Evolutionary conservation across 2,797 vertebrate species (phyloP).

Genomic region (Microctenopoma steveboyesi): DNA sequence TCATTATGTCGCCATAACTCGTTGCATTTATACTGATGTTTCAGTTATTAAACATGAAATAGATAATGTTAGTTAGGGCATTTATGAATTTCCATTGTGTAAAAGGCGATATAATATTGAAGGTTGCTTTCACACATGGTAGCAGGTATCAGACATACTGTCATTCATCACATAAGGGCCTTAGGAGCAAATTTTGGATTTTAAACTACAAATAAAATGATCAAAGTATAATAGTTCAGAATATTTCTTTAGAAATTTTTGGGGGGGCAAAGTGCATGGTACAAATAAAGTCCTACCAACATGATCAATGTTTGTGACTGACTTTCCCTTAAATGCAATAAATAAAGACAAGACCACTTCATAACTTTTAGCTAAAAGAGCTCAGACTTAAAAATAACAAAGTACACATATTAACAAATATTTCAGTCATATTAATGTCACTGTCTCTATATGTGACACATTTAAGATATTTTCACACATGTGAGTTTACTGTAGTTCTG

Average conservation of each 20-base stretch:
- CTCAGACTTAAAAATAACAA: neutral
- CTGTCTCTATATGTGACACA: neutral
- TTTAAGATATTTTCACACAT: neutral
- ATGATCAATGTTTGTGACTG: neutral
- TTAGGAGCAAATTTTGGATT: neutral
- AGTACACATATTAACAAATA: neutral
- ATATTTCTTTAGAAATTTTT: neutral
- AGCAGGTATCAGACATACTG: neutral
- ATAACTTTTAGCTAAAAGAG: no score
- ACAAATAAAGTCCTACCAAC: neutral
- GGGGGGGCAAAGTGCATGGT: neutral
- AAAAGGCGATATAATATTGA: neutral
- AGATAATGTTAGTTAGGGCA: neutral
- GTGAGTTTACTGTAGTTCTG: neutral
- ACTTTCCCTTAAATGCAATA: neutral
- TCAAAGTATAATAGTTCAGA: neutral
- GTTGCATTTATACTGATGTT: neutral
- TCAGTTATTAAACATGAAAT: neutral
- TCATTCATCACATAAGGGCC: neutral
- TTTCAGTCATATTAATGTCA: neutral
- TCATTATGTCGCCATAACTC: neutral
- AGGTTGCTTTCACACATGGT: neutral
- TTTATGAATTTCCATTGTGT: no score
- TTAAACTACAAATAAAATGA: neutral
- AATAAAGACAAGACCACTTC: neutral